Evolutionary conservation across 2,797 vertebrate genomes (phyloP), one percentile per base, ranked within the genome.

Genomic region (Brachyrhaphis roseni): DNA sequence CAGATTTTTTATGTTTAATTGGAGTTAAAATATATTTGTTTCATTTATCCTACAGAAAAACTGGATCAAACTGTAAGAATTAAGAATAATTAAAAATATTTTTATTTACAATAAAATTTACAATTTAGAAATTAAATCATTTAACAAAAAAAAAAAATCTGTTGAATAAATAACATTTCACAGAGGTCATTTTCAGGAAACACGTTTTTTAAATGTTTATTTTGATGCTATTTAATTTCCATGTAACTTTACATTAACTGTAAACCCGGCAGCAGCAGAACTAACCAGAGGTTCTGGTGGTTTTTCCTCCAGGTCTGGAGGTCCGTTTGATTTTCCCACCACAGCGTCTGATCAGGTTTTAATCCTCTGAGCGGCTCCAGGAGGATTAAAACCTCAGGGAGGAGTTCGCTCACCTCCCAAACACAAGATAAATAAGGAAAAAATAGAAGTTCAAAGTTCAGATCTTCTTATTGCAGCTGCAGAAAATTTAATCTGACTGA

Each of bases 251-350:
- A 34, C 34, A 34, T 34, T 34, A 34, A 34, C 34, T 23, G 5
- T 2, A 18, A 31, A 62, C 77, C 87, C 1, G 45, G 46, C 46
- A 82, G 79, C 76, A 76, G 57, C 75, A 68, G 80, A n/a, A 16
- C 0, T 46, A 91, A 90, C 57, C 78, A 62, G 76, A 53, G 46
- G 46, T 31, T 59, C 26, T 51, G 71, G 39, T 85, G 81, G 86
- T 81, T 86, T 55, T 47, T 85, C 77, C 73, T 79, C 47, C 49
- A 45, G 39, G 59, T 62, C 15, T 1, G 45, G 72, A n/a, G 74
- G 87, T 91, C 74, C 86, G 86, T 92, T 93, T 90, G 90, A 86
- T 89, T 94, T 91, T 85, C 57, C 90, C 90, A 91, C 89, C 87
- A 36, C 73, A 79, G 86, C 84, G 23, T 91, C 84, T 76, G 74